A percentile compares a stretch with the other conserved stretches of the same genome.
phyloP scores from a whole-genome alignment of 1,140 invertebrate species.

The Luehdorfia chinensis region DNA sequence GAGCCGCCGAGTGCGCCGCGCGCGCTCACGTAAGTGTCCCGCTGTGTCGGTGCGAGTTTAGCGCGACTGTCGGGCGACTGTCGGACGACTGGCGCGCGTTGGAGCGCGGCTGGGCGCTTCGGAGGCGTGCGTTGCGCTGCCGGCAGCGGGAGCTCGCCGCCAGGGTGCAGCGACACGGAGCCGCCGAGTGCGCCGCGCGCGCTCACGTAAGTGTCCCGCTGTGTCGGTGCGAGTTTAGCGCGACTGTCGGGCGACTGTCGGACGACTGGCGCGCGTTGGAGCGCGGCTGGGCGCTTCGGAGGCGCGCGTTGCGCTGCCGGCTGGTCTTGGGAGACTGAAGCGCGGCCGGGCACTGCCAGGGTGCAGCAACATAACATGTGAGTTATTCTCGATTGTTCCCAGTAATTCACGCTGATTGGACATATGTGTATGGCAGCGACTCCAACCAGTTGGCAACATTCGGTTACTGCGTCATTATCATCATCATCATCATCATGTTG shows the following conservation, averaged over 20 bases:
- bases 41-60: neutral
- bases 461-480: no score
- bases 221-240: slow-evolving; percentile 78
- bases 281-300: slow-evolving; percentile 72
- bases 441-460: no score
- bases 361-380: no score
- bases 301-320: slow-evolving; percentile 73
- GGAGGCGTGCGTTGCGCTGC: slow-evolving; percentile 72
- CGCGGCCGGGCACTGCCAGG: slow-evolving; percentile 70
- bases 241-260: slow-evolving; percentile 75
- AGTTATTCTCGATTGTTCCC: no score
- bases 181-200: slow-evolving; percentile 17
- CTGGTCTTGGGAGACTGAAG: no score
- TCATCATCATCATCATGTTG: no score
- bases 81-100: slow-evolving; percentile 76
- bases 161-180: slow-evolving; percentile 42
- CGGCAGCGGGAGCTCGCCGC: slow-evolving; percentile 74
- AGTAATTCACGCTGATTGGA: no score
- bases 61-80: no score
- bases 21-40: slow-evolving; percentile 18
- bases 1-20: slow-evolving; percentile 20
- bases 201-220: slow-evolving; percentile 21
- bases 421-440: no score
- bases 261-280: slow-evolving; percentile 77
- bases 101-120: slow-evolving; percentile 75